Percentiles rank a stretch among this genome's conserved stretches.
These are phyloP conservation scores for Periophthalmus magnuspinnatus DNA, from an alignment of 2,797 vertebrate genomes.

Conservation along the genomic window DNA sequence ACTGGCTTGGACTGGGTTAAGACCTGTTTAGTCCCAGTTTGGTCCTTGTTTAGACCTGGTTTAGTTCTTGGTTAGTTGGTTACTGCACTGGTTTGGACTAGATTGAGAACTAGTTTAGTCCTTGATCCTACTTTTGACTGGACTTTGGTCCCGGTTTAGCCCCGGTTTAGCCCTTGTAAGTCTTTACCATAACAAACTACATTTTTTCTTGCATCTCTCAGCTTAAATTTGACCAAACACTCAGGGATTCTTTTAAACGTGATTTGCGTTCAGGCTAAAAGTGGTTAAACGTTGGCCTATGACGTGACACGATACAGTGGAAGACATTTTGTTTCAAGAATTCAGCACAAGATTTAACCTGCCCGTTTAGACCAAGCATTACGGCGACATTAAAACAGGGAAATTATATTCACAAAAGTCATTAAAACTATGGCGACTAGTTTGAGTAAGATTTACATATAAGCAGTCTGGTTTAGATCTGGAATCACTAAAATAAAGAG, in stretches of 20 bases:
- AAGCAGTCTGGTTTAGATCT: not conserved
- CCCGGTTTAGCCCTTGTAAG: not conserved
- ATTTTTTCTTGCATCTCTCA: too few species aligned
- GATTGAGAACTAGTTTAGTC: not conserved
- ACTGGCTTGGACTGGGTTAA: too few species aligned
- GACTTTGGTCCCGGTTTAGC: not conserved
- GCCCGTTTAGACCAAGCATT: not conserved
- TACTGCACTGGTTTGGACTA: too few species aligned
- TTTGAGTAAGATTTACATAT: not conserved
- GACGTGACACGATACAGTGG: not conserved
- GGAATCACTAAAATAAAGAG: not conserved
- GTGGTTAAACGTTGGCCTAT: not conserved
- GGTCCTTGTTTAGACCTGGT: not conserved
- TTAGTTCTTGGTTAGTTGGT: too few species aligned
- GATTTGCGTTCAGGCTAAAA: not conserved
- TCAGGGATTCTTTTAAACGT: not conserved
- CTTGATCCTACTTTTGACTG: too few species aligned
- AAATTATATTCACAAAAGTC: too few species aligned
- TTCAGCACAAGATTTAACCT: not conserved
- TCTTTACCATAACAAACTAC: too few species aligned
- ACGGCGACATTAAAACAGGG: not conserved
- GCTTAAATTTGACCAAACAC: not conserved
- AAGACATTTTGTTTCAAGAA: constrained; percentile 3
- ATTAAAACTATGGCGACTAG: not conserved
- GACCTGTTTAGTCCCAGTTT: not conserved